Percentiles rank a stretch among this genome's conserved stretches.
phyloP scores from a whole-genome alignment of 2,113 vertebrate species.

The Asarcornis scutulata region DNA sequence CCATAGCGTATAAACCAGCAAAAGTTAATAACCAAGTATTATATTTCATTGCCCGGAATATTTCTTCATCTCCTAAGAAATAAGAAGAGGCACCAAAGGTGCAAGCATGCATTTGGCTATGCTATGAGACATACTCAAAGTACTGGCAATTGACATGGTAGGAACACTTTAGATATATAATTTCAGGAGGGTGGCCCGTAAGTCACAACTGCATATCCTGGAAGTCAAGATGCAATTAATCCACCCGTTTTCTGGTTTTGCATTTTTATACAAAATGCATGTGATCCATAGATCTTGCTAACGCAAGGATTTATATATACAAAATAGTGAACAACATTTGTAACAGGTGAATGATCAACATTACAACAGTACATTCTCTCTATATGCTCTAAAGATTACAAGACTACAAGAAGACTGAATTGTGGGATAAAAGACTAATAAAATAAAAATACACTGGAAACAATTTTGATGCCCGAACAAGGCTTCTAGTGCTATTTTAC shows the following conservation, averaged over 20 bases:
- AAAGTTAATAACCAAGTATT: neutral
- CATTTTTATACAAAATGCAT: neutral
- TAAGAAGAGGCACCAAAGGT: neutral
- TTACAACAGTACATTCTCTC: neutral
- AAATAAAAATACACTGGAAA: neutral
- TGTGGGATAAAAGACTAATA: neutral
- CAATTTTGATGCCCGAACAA: neutral
- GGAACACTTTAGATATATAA: neutral
- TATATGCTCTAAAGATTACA: neutral
- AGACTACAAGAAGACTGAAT: neutral
- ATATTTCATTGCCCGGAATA: neutral
- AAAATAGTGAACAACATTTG: neutral
- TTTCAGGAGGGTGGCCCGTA: neutral
- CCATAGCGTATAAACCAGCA: neutral
- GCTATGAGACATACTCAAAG: neutral
- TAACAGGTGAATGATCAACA: neutral
- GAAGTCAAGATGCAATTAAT: neutral
- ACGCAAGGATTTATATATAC: neutral
- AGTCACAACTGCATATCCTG: neutral
- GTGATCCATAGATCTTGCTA: neutral
- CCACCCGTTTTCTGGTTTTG: neutral
- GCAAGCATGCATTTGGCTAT: neutral
- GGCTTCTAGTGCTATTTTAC: neutral
- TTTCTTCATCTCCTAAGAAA: neutral
- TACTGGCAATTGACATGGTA: neutral